Percentiles rank a stretch among this genome's conserved stretches.
These are phyloP conservation scores for Drosophila buzzatii DNA, from an alignment of 2,888 invertebrate species.

Conservation along the genomic window DNA sequence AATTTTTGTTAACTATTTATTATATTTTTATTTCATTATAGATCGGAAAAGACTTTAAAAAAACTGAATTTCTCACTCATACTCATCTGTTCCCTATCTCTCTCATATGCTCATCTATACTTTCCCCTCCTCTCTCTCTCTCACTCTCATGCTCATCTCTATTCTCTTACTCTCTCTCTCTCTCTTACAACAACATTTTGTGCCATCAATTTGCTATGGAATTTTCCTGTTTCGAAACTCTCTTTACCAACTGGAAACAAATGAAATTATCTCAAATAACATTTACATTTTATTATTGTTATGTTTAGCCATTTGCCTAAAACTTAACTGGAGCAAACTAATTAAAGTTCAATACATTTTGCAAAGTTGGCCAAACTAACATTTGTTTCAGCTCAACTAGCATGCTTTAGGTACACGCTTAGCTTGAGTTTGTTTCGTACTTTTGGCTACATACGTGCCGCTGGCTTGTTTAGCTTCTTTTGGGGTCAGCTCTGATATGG, in stretches of 20 bases:
- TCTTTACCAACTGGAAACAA: background rate
- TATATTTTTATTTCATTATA: too few species aligned
- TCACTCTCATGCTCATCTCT: too few species aligned
- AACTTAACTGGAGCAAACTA: conserved; percentile 16
- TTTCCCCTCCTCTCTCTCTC: too few species aligned
- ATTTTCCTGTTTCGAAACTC: background rate
- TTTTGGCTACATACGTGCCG: conserved; percentile 53
- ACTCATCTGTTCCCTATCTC: background rate
- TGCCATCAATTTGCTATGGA: background rate
- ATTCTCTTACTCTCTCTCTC: too few species aligned
- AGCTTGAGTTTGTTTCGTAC: conserved; percentile 19
- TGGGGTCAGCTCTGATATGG: conserved; percentile 39
- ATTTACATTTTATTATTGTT: conserved; percentile 1
- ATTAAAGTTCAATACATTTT: conserved; percentile 7
- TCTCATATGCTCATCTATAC: background rate
- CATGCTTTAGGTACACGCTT: too few species aligned
- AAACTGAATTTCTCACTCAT: too few species aligned
- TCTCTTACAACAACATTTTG: too few species aligned
- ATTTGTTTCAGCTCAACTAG: conserved; percentile 11
- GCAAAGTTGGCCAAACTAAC: conserved; percentile 2
- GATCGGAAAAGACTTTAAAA: too few species aligned
- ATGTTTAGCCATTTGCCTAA: background rate
- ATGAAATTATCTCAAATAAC: conserved; percentile 1
- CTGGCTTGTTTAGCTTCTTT: conserved; percentile 1
- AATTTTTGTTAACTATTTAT: too few species aligned